Base-by-base conservation (phyloP, 2,113 vertebrate genomes). In the Epinephelus moara region DNA sequence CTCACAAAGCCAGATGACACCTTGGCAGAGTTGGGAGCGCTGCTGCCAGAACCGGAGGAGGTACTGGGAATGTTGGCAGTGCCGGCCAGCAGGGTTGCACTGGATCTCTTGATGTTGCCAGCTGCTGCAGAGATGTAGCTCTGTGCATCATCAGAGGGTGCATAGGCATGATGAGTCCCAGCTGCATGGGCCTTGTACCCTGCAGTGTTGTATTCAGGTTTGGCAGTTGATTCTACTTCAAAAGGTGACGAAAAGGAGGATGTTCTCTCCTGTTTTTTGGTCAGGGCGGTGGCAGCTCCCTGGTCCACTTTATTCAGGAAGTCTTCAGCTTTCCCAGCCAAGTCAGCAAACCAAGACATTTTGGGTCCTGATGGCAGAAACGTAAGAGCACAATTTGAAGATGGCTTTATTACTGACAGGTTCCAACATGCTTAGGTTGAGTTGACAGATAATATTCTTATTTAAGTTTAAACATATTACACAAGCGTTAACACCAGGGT, bases 291-390 rank as follows among this genome's bases (percentile, higher is more conserved):
- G 19, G 98, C 98, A 84, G 98, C 98, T 71, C 98, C 98, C 89
- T 99, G 97, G 92, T 99, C 98, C 66, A 99, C 97, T 90, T 96
- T 96, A 87, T 98, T 99, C 73, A 99, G 95, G 47, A 99, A 97
- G 90, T 98, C 95, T 90, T 99, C 98, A 7, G 98, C 98, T 89
- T 95, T 98, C 66, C 97, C 98, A 17, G 98, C 98, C 1, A 99
- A 91, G 79, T 99, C 98, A 67, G 94, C 81, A 85, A 99, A 93
- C 98, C 98, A 99, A 88, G 98, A 99, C 98, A 99, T 99, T 86
- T 91, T 92, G 89, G 56, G 67, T 66, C 40, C 90, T 90, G 10
- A 0, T 14, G 59, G 66, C 5, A 91, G 45, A 78, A 60, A 78
- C 53, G 60, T 2, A 70, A 42, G 9, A 70, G 21, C 10, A 69